These are phyloP conservation scores for Masnerella sp. DNA, from an alignment of 2,888 invertebrate genomes.

Conservation along the genomic window DNA sequence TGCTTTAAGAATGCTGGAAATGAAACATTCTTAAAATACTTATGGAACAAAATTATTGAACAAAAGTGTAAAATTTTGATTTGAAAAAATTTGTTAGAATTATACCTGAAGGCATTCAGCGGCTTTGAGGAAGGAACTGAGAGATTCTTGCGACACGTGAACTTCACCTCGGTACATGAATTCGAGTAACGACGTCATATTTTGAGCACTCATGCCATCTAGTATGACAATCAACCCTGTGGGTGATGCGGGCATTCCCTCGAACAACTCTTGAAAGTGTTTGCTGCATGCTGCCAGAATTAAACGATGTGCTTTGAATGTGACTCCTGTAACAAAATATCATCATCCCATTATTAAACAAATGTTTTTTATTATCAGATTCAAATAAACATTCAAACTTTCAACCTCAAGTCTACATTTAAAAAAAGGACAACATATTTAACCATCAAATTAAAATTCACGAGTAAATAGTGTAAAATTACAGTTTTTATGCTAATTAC, in stretches of 20 bases:
- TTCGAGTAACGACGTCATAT: slow-evolving; percentile 93
- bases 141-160: slow-evolving; percentile 93
- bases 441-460: too few relatives aligned
- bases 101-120: slow-evolving; percentile 92
- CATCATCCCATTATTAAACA: not conserved
- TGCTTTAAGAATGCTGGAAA: too few relatives aligned
- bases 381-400: not conserved
- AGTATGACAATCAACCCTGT: slow-evolving; percentile 91
- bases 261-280: slow-evolving; percentile 94
- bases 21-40: too few relatives aligned
- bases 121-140: slow-evolving; percentile 93
- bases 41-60: too few relatives aligned
- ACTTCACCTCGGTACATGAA: slow-evolving; percentile 97
- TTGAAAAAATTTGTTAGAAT: not conserved
- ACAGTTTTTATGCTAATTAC: too few relatives aligned
- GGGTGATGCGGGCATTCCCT: slow-evolving; percentile 89
- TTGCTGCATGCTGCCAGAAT: slow-evolving; percentile 96
- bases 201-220: slow-evolving; percentile 92
- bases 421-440: too few relatives aligned
- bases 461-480: too few relatives aligned
- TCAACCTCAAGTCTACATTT: not conserved
- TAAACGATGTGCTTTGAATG: slow-evolving; percentile 94
- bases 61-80: not conserved
- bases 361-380: not conserved
- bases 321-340: slow-evolving; percentile 84